Conservation (phyloP, 2,113 vertebrate genomes). For the Egretta garzetta region DNA sequence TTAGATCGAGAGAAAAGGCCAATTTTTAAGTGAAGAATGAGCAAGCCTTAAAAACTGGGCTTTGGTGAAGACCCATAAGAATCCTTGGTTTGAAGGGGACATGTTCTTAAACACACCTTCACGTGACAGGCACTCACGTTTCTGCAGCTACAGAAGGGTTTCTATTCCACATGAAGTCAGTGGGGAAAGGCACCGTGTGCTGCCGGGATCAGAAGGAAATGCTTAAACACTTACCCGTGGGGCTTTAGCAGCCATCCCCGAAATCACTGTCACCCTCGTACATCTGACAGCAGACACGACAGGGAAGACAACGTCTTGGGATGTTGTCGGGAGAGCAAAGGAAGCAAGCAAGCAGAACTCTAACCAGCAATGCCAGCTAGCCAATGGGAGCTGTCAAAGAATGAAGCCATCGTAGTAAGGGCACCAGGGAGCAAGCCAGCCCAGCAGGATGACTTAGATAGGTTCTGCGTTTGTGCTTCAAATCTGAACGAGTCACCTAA, state of each 20-base stretch:
- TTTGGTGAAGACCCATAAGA: neutral
- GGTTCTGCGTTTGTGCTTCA: neutral
- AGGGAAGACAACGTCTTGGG: neutral
- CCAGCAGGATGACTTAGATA: neutral
- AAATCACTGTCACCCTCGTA: neutral
- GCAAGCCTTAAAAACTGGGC: neutral
- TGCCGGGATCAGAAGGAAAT: neutral
- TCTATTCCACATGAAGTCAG: neutral
- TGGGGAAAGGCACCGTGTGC: neutral
- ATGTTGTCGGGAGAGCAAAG: neutral
- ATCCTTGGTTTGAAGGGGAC: neutral
- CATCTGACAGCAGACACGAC: neutral
- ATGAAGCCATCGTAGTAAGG: neutral
- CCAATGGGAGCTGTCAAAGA: neutral
- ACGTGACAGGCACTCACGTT: neutral
- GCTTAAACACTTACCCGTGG: neutral
- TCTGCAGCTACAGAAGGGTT: neutral
- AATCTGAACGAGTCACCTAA: neutral
- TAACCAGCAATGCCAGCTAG: neutral
- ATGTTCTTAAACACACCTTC: neutral
- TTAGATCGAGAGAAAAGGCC: neutral
- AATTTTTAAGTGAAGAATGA: neutral
- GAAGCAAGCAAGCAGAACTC: neutral
- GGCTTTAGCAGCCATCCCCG: neutral
- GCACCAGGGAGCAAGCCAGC: neutral